phyloP scores from a whole-genome alignment of 2,113 vertebrate genomes.

The Sigmodon hispidus region DNA sequence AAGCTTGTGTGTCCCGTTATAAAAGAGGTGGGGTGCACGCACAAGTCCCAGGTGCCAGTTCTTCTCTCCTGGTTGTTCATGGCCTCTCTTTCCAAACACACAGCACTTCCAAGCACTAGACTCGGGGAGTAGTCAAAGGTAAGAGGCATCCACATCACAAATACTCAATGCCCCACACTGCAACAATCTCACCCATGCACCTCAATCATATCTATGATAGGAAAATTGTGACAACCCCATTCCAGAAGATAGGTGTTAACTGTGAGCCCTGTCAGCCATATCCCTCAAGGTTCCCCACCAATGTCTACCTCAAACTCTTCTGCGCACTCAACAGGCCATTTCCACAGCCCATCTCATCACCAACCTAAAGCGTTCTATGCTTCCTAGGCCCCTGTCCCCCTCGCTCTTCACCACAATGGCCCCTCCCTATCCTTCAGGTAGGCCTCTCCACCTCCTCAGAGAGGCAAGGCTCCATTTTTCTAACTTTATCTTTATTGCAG shows the following conservation, averaged over 20 bases:
- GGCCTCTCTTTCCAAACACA: not conserved
- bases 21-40: not conserved
- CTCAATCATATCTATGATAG: not conserved
- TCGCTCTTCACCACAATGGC: not conserved
- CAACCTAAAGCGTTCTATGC: not conserved
- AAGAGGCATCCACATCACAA: not conserved
- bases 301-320: not conserved
- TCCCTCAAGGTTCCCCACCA: not conserved
- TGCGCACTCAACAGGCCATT: not conserved
- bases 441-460: not conserved
- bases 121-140: not conserved
- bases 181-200: accelerated
- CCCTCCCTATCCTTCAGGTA: not conserved
- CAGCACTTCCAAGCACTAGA: not conserved
- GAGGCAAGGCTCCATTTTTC: not conserved
- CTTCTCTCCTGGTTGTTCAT: not conserved
- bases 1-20: not conserved
- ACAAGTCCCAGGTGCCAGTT: not conserved
- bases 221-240: not conserved
- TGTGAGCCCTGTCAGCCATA: too few relatives aligned
- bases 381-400: not conserved
- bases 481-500: not conserved
- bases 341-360: not conserved
- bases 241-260: not conserved
- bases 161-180: accelerated